Base-by-base conservation (phyloP, 2,888 invertebrate species). In the Mythimna vitellina region DNA sequence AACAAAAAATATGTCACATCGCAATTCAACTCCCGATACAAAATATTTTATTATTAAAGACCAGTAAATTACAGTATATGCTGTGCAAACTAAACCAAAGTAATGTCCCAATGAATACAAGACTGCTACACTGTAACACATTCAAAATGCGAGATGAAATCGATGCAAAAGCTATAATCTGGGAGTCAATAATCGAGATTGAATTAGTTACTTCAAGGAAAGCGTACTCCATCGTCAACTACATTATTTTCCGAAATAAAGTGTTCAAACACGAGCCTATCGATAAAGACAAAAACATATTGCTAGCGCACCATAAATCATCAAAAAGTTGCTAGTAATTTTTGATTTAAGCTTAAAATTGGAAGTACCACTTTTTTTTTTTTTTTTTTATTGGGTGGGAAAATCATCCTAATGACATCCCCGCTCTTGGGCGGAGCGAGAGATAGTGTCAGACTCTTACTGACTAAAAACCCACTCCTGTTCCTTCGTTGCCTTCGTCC, bases 51-150 rank as follows among this genome's bases (percentile, higher is more conserved):
- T 65, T 56, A 65, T 62, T 65, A 51, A 22, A 29, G 51, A 22
- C 25, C 42, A 61, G 17, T n/a, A 64, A 61, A 61, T 32, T 53
- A 38, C 32, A 65, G 29, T 22, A 42, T 46, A 38, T 29, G 22
- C 63, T 49, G 22, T 17, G 32, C n/a, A 20, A 20, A 53, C 22
- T 10, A 68, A 61, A n/a, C 46, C 10, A 61, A 53, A 64, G 29
- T n/a, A 20, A 61, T 46, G 53, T 49, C 22, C 35, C 22, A 77
- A 61, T 25, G 25, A 62, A 81, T 61, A 53, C 32, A 22, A 65
- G 35, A 78, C 46, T 12, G 17, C 46, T 25, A n/a, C 25, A 51
- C 1, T 1, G 12, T 51, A 53, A 12, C 53, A 25, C 46, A 57
- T 73, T 53, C 22, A 54, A 49, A 22, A 29, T 20, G 32, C n/a